Evolutionary conservation across 2,113 vertebrate species (phyloP), one percentile per base, ranked within the genome.

Genomic region (Paralichthys olivaceus): DNA sequence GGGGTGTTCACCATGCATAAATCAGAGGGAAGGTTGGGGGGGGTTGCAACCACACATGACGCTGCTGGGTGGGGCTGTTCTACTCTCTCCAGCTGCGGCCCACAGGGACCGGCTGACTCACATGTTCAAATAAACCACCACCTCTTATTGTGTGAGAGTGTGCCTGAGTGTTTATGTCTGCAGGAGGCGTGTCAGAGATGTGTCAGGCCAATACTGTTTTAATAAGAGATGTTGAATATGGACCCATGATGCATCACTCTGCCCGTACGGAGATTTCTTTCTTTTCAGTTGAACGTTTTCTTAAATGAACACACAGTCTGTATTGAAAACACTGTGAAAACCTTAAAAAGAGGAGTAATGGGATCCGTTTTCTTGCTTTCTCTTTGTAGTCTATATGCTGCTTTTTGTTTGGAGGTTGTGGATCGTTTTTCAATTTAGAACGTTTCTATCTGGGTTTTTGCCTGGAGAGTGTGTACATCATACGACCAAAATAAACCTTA

Each of bases 101-200:
- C 72, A 79, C 70, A 59, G 65, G 51, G 83, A 82, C 77, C 4
- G 51, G 28, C 73, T 90, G 89, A 93, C 78, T 93, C 89, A 92
- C 84, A 70, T 63, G 83, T 70, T 85, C 84, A 90, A 86, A 90
- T 83, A 92, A 89, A 87, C 87, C 85, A 80, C 72, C 81, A 85
- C 64, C 66, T 81, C 75, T 37, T 7, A 56, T 74, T 47, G 69
- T 69, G 57, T 23, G 60, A 69, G 69, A 34, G 66, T 49, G 51
- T 14, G 79, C 23, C 74, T 59, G 40, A 37, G 3, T 66, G 69
- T 85, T 79, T 75, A 58, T 69, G 77, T 75, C 76, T 77, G 81
- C 26, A 61, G 34, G 19, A 2, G 11, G 20, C 22, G 19, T 34
- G 51, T 25, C 9, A 69, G 23, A 2, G 8, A 65, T 76, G 71